A percentile compares a stretch with the other conserved stretches of the same genome.
Evolutionary conservation across 1,140 invertebrate genomes (phyloP).

Genomic region (Drosophila sucinea): DNA sequence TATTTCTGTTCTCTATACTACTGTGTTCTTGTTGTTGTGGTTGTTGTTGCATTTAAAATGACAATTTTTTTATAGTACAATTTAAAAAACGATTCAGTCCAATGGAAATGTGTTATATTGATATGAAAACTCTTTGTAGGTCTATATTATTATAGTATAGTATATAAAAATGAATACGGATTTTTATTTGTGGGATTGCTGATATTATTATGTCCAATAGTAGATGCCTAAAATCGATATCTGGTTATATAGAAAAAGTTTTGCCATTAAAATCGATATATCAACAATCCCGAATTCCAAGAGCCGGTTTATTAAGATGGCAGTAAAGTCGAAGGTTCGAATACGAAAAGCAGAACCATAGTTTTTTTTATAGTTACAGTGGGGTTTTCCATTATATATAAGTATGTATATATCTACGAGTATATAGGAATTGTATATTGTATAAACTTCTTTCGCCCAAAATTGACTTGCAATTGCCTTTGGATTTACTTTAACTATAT

Average conservation of each 20-base stretch:
- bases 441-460: constrained; percentile 26
- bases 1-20: constrained; percentile 45
- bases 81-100: constrained; percentile 63
- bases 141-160: background rate
- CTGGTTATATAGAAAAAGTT: background rate
- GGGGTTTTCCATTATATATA: constrained; percentile 33
- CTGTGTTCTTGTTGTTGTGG: constrained; percentile 15
- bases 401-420: constrained; percentile 33
- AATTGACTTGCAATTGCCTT: constrained; percentile 60
- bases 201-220: background rate
- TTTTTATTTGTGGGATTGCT: background rate
- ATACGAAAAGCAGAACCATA: constrained; percentile 24
- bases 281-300: constrained; percentile 12
- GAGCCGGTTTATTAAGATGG: background rate
- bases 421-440: constrained; percentile 37
- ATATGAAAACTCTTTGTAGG: constrained; percentile 53
- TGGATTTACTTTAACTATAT: background rate
- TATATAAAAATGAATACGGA: background rate
- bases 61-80: constrained; percentile 48
- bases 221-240: constrained; percentile 1
- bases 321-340: constrained; percentile 15
- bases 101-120: constrained; percentile 64
- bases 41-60: constrained; percentile 67
- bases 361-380: constrained; percentile 38
- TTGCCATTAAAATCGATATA: constrained; percentile 10